A percentile compares a stretch with the other conserved stretches of the same genome.
Evolutionary conservation across 2,888 invertebrate genomes (phyloP).

Genomic region (Julus scandinavius): DNA sequence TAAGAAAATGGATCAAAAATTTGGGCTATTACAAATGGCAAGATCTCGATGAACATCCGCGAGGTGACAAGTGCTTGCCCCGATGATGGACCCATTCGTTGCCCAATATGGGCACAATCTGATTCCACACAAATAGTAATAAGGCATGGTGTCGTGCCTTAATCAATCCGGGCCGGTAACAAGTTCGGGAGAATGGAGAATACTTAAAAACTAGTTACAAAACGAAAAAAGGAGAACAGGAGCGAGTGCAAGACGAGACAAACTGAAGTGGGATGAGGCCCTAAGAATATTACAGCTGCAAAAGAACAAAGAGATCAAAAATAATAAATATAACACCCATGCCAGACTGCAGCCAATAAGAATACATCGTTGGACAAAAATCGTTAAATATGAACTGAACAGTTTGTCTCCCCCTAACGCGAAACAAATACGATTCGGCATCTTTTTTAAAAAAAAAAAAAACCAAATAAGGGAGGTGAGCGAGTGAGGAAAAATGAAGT

Average conservation of each 20-base stretch:
- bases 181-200: background rate
- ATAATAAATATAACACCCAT: conserved; percentile 43
- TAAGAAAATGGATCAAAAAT: background rate
- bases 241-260: background rate
- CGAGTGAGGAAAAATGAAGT: background rate
- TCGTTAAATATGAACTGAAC: conserved; percentile 19
- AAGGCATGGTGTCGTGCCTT: conserved; percentile 14
- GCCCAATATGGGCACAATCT: conserved; percentile 40
- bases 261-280: conserved; percentile 31
- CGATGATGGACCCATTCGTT: background rate
- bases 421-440: background rate
- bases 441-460: background rate
- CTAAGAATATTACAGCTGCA: conserved; percentile 15
- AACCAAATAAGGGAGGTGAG: background rate
- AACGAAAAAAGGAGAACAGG: background rate
- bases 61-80: background rate
- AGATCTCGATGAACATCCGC: background rate
- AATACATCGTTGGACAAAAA: conserved; percentile 6
- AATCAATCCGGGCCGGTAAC: background rate
- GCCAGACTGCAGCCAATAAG: conserved; percentile 43
- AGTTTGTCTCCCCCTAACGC: background rate
- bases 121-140: background rate
- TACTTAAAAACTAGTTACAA: background rate
- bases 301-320: conserved; percentile 43
- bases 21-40: background rate